These are phyloP conservation scores for Halichoeres trimaculatus DNA, from an alignment of 2,113 vertebrate species.

Conservation along the genomic window DNA sequence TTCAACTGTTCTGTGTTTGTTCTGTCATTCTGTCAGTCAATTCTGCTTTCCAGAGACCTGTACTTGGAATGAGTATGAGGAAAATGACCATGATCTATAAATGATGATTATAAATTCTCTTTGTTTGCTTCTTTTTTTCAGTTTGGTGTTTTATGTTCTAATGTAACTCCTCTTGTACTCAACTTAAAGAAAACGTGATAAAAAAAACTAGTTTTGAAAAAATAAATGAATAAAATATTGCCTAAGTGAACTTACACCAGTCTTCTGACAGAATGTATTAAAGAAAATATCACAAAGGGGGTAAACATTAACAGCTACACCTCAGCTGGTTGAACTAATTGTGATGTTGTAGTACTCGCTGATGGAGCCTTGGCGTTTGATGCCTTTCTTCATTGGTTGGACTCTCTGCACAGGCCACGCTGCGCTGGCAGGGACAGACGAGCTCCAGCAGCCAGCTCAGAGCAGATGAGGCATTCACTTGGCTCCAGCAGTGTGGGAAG, in stretches of 20 bases:
- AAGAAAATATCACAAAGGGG: background rate
- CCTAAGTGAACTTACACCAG: conserved; percentile 68
- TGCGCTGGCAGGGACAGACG: too few relatives aligned
- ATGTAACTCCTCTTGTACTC: conserved; percentile 74
- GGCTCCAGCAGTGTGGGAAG: too few relatives aligned
- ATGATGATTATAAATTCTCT: conserved; percentile 78
- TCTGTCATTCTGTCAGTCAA: conserved; percentile 77
- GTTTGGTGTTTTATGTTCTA: conserved; percentile 74
- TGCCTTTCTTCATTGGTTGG: too few relatives aligned
- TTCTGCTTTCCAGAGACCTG: conserved; percentile 80
- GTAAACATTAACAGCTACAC: too few relatives aligned
- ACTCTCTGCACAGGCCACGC: too few relatives aligned
- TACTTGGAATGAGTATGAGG: conserved; percentile 79
- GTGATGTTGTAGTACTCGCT: too few relatives aligned
- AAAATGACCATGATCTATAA: conserved; percentile 80
- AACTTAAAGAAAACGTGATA: conserved; percentile 62
- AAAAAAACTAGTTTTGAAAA: conserved; percentile 79
- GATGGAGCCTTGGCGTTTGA: too few relatives aligned
- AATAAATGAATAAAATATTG: conserved; percentile 80
- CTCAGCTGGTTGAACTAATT: too few relatives aligned
- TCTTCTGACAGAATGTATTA: conserved; percentile 60
- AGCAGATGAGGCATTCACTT: too few relatives aligned
- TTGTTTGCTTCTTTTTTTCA: conserved; percentile 67
- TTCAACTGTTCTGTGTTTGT: conserved; percentile 80
- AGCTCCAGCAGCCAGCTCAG: too few relatives aligned